Evolutionary conservation across 2,888 invertebrate genomes (phyloP).

Genomic region (Eueremaeus valkanovi): DNA sequence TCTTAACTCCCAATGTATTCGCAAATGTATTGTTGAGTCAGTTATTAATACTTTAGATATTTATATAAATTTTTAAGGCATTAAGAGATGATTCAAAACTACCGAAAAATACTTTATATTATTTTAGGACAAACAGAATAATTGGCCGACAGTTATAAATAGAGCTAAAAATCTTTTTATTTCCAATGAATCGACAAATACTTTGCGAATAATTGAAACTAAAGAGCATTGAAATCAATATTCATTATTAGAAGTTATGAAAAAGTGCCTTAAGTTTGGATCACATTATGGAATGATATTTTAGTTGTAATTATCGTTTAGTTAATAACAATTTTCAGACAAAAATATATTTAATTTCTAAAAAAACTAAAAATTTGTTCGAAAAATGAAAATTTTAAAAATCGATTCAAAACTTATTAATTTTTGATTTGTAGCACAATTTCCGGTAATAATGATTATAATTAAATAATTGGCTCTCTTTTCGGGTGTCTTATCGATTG

Average conservation of each 20-base stretch:
- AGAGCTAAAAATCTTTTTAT: background rate
- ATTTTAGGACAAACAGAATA: background rate
- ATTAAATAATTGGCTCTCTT: background rate
- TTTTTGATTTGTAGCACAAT: background rate
- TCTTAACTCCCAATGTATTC: background rate
- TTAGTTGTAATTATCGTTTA: background rate
- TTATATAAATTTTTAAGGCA: too few relatives aligned
- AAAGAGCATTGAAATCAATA: background rate
- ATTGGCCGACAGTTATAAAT: background rate
- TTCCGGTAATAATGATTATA: too few relatives aligned
- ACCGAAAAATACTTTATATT: background rate
- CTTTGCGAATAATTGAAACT: background rate
- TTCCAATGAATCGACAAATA: background rate
- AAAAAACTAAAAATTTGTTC: conserved; percentile 1
- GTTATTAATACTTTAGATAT: background rate
- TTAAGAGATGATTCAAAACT: conserved; percentile 3
- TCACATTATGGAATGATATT: conserved; percentile 9
- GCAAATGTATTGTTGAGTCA: background rate
- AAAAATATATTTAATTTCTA: background rate
- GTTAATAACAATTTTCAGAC: background rate
- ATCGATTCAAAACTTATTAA: background rate
- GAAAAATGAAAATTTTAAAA: background rate
- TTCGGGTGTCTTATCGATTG: background rate
- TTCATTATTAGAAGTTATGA: background rate
- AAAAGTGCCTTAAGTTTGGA: background rate